These are phyloP conservation scores for Salminus brasiliensis DNA, from an alignment of 2,113 vertebrate species.

Conservation along the genomic window DNA sequence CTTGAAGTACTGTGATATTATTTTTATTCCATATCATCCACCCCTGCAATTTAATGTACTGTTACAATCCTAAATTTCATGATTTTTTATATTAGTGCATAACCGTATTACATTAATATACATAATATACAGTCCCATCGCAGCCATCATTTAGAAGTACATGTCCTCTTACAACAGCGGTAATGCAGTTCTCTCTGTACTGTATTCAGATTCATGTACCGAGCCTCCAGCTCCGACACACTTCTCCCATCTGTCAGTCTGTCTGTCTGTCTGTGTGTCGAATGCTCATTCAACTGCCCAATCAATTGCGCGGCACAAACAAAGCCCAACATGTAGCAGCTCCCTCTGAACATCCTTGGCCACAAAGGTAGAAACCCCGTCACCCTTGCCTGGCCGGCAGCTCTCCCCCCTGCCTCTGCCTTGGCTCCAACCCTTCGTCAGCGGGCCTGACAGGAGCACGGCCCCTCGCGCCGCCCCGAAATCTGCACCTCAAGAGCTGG, in stretches of 20 bases:
- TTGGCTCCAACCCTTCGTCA: constrained; percentile 71
- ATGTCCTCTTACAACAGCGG: neutral
- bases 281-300: constrained; percentile 29
- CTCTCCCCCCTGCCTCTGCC: constrained; percentile 57
- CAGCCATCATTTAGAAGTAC: too few species aligned
- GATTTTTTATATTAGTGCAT: too few species aligned
- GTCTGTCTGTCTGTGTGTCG: constrained; percentile 36
- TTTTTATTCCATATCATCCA: too few species aligned
- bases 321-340: constrained; percentile 67
- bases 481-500: constrained; percentile 77
- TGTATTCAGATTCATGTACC: constrained; percentile 15
- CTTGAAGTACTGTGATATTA: too few species aligned
- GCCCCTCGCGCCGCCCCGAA: constrained; percentile 61
- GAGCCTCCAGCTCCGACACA: constrained; percentile 31
- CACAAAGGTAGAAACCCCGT: constrained; percentile 68
- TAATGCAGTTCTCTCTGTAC: neutral
- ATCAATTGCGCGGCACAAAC: constrained; percentile 42
- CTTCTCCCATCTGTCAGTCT: constrained; percentile 56
- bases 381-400: constrained; percentile 67
- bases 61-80: too few species aligned
- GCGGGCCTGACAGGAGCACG: constrained; percentile 68
- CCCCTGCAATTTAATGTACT: too few species aligned
- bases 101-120: too few species aligned
- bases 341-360: constrained; percentile 66
- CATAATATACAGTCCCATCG: too few species aligned